These are phyloP conservation scores for Diachasma alloeum DNA, from an alignment of 1,140 invertebrate species.

Conservation along the genomic window DNA sequence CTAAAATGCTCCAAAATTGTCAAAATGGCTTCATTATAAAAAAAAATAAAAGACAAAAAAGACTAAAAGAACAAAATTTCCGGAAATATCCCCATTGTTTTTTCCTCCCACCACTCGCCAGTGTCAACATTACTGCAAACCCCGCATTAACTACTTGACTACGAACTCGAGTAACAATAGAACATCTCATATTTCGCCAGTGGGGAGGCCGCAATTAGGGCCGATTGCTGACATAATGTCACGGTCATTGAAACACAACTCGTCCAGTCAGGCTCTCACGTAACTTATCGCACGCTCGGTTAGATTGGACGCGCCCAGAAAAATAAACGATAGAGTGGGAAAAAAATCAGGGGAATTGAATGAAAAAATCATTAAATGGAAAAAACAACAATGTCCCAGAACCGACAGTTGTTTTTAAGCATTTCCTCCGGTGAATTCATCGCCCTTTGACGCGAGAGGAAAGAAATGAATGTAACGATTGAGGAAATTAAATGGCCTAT, in stretches of 20 bases:
- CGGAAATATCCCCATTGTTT: background rate
- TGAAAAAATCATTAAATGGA: background rate
- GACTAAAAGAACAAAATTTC: too few relatives aligned
- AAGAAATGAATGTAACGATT: constrained; percentile 5
- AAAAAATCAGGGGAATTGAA: background rate
- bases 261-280: background rate
- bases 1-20: too few relatives aligned
- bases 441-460: background rate
- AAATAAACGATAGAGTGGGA: background rate
- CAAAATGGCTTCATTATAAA: too few relatives aligned
- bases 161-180: background rate
- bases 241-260: constrained; percentile 38
- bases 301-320: constrained; percentile 22
- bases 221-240: constrained; percentile 51
- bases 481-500: background rate
- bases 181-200: background rate
- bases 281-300: constrained; percentile 13
- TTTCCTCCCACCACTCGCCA: background rate
- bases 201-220: constrained; percentile 8
- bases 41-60: too few relatives aligned
- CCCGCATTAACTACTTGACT: background rate
- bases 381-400: background rate
- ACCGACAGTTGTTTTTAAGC: background rate
- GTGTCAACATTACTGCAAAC: background rate
- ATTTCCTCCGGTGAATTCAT: background rate